phyloP scores from a whole-genome alignment of 2,797 vertebrate species.

The Arnoldichthys spilopterus region DNA sequence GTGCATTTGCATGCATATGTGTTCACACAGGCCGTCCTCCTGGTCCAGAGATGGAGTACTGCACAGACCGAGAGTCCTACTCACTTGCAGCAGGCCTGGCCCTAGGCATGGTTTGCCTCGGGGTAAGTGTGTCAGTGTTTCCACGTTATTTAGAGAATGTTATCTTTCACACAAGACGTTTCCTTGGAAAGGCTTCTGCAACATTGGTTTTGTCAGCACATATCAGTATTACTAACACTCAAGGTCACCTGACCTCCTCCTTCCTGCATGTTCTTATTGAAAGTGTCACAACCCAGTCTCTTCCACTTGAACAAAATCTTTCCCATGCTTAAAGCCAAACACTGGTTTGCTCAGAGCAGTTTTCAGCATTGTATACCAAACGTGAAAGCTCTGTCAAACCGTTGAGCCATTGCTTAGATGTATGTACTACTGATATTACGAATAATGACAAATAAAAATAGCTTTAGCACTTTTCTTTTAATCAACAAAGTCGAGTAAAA shows the following conservation, averaged over 20 bases:
- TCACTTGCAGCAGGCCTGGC: conserved; percentile 94
- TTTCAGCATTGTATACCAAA: background rate
- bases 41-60: conserved; percentile 98
- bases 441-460: too few relatives aligned
- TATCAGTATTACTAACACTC: background rate
- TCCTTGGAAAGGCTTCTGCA: background rate
- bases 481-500: too few relatives aligned
- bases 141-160: conserved; percentile 5
- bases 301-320: background rate
- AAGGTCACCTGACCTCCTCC: conserved; percentile 17
- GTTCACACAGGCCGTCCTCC: conserved; percentile 87
- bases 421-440: too few relatives aligned
- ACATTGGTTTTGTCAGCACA: background rate
- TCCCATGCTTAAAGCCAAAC: background rate
- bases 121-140: conserved; percentile 77
- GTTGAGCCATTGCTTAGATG: too few relatives aligned
- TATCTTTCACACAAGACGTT: background rate
- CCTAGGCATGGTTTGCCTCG: conserved; percentile 98
- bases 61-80: conserved; percentile 96
- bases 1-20: background rate
- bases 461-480: too few relatives aligned
- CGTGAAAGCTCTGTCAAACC: too few relatives aligned
- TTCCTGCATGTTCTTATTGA: conserved; percentile 13
- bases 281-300: conserved; percentile 10
- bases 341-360: background rate